A percentile compares a stretch with the other conserved stretches of the same genome.
Conservation (phyloP, 2,797 vertebrate species). For the Antennarius maculatus region DNA sequence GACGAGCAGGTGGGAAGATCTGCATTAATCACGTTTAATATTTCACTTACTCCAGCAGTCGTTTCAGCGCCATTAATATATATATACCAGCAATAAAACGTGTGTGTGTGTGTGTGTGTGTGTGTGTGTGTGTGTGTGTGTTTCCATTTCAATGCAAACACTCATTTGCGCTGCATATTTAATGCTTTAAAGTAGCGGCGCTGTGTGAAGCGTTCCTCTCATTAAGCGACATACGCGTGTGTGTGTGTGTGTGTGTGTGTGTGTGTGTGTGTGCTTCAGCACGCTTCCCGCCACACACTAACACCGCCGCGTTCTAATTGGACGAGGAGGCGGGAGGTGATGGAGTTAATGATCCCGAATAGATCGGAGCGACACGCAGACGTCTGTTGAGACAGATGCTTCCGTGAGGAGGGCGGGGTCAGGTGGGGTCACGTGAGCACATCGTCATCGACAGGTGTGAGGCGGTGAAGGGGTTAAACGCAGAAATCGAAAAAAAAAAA, state of each 20-base stretch:
- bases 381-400: conserved; percentile 15
- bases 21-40: too few relatives aligned
- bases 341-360: conserved; percentile 30
- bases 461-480: not conserved
- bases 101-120: not conserved
- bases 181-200: not conserved
- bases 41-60: too few relatives aligned
- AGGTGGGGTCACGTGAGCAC: too few relatives aligned
- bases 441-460: too few relatives aligned
- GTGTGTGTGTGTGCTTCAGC: not conserved
- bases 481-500: not conserved
- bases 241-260: not conserved
- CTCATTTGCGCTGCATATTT: not conserved
- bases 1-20: too few relatives aligned
- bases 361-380: not conserved
- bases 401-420: too few relatives aligned
- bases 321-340: conserved; percentile 10
- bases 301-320: not conserved
- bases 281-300: not conserved
- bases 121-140: not conserved
- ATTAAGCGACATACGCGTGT: not conserved
- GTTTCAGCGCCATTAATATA: too few relatives aligned
- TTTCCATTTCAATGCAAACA: not conserved
- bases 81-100: not conserved
- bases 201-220: not conserved